Conservation (phyloP, 2,113 vertebrate species). For the Regulus satrapa region DNA sequence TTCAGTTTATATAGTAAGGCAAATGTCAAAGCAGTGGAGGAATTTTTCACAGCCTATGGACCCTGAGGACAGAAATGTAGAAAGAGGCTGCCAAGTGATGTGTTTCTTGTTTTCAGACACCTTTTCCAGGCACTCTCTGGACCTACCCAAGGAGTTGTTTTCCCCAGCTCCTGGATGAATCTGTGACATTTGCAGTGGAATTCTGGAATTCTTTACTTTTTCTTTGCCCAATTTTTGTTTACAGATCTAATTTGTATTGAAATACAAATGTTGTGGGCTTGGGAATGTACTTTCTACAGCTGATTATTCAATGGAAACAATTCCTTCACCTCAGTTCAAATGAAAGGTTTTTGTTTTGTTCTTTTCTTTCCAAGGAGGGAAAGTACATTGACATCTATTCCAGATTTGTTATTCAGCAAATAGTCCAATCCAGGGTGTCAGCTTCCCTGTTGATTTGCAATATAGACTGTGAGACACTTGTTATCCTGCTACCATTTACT, state of each 20-base stretch:
- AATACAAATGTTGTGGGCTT: fast-evolving
- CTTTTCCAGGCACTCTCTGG: neutral
- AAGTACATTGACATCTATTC: neutral
- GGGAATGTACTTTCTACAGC: neutral
- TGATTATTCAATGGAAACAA: neutral
- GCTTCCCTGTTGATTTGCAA: neutral
- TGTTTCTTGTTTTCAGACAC: neutral
- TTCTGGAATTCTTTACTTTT: neutral
- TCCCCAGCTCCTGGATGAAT: neutral
- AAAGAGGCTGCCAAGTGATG: neutral
- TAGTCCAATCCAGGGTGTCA: neutral
- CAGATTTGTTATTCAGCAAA: neutral
- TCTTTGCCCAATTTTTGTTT: neutral
- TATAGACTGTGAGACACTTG: neutral
- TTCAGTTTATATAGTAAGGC: neutral
- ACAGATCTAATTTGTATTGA: neutral
- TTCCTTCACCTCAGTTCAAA: neutral
- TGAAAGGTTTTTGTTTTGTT: fast-evolving
- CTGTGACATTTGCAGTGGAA: neutral
- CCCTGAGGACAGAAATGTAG: neutral
- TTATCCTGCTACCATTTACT: neutral
- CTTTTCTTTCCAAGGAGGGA: neutral
- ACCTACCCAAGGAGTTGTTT: neutral
- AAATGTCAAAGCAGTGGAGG: neutral
- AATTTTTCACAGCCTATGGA: neutral